Percentiles rank a stretch among this genome's conserved stretches.
Conservation (phyloP, 2,113 vertebrate genomes). For the Ammodytes marinus region DNA sequence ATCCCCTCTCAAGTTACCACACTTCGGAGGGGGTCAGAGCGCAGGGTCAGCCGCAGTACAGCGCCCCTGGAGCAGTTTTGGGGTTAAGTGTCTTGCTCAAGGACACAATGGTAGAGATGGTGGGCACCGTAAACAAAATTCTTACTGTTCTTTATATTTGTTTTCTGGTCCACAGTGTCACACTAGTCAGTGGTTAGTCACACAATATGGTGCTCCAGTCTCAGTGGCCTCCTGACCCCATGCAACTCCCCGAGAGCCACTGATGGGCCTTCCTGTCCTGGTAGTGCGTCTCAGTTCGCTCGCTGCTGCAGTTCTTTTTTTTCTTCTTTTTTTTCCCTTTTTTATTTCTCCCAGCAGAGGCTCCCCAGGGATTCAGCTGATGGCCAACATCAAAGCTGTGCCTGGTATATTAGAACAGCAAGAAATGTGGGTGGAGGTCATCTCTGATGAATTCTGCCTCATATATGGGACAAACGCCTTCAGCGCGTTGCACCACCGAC, state of each 20-base stretch:
- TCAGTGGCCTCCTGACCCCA: constrained; percentile 47
- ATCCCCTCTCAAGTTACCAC: too few relatives aligned
- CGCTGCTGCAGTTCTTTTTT: constrained; percentile 29
- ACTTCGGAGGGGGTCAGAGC: too few relatives aligned
- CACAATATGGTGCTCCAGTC: constrained; percentile 8
- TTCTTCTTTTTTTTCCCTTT: too few relatives aligned
- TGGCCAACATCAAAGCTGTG: constrained; percentile 79
- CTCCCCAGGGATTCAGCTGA: constrained; percentile 76
- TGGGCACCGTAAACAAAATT: too few relatives aligned
- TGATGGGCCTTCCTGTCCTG: constrained; percentile 66
- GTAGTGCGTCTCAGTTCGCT: constrained; percentile 29
- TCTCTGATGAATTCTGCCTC: constrained; percentile 74
- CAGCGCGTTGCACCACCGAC: constrained; percentile 66
- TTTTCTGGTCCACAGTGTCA: neutral
- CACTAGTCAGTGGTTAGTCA: constrained; percentile 7
- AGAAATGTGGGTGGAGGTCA: constrained; percentile 83
- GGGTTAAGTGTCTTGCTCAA: too few relatives aligned
- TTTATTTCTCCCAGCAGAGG: constrained; percentile 20
- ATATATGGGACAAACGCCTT: constrained; percentile 77
- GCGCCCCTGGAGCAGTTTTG: too few relatives aligned
- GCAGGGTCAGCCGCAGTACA: too few relatives aligned
- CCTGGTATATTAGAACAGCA: constrained; percentile 72
- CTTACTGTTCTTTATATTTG: neutral
- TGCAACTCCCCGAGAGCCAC: constrained; percentile 38
- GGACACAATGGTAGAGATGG: too few relatives aligned